Base-by-base conservation (phyloP, 2,888 invertebrate species). In the Rhimphoctona megacephalus region DNA sequence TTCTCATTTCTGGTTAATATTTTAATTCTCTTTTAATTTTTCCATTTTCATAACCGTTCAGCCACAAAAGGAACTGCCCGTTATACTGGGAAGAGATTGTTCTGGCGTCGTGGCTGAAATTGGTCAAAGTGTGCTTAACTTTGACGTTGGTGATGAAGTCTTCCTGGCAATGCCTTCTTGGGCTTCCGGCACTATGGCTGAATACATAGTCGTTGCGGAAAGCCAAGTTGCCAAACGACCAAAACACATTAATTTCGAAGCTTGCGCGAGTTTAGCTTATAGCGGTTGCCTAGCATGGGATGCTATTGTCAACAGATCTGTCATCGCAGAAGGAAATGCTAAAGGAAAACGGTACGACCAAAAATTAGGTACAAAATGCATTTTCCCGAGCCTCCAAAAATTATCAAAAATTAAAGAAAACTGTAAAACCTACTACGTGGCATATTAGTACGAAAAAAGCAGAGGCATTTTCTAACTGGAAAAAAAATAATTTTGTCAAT, bases 81-180 rank as follows among this genome's bases (percentile, higher is more conserved):
- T 96, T 72, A 95, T 95, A 67, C 92, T 96, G 52, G 96, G 96
- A 0, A 95, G 96, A 87, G 96, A 96, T 91, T 96, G 96, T 91
- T 94, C 96, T 14, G 96, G 96, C 46, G 92, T 96, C 57, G 95
- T 96, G 14, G 94, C 95, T 33, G 96, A 96, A 88, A 95, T 96
- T 66, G 96, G 96, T n/a, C 94, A 94, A 86, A 94, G 94, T 87
- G 96, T 96, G 9, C 94, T 94, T 36, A 94, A 95, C 84, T 95
- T 96, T 88, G 96, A 96, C 90, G 94, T 96, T 33, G 96, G 96
- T 2, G 96, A 96, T 90, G 96, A 96, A 92, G 96, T 96, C 43
- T 96, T 96, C 95, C 92, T 95, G 74, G 94, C 95, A 6, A 93
- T 95, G 74, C 96, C 96, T 64, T 95, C 95, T 86, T 96, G 96